phyloP scores from a whole-genome alignment of 92 coral and sea anemone species.

The Diadumene lineata region DNA sequence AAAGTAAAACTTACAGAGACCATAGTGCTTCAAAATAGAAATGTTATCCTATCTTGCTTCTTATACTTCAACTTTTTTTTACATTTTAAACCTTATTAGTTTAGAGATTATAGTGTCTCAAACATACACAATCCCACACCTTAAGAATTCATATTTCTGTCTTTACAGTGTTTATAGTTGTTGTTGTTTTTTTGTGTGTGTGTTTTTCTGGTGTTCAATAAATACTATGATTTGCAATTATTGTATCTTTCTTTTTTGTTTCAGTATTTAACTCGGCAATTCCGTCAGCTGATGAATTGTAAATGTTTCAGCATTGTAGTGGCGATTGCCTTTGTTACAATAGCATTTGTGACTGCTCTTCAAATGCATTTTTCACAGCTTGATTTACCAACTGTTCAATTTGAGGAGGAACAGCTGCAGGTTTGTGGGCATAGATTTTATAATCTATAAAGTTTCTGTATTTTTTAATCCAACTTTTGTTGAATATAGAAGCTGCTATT shows the following conservation, averaged over 20 bases:
- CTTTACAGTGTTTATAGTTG: no score
- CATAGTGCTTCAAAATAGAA: neutral
- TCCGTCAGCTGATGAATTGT: neutral
- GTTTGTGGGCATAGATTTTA: neutral
- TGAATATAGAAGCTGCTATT: no score
- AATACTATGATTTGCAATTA: neutral
- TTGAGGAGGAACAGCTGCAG: neutral
- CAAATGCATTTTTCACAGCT: constrained; percentile 3
- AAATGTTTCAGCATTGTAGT: neutral
- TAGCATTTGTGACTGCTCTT: constrained; percentile 21
- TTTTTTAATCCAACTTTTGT: neutral
- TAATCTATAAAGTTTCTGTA: neutral
- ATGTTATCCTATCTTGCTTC: no score
- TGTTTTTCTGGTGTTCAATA: no score
- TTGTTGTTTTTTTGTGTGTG: no score
- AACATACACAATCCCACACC: no score
- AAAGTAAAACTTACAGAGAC: constrained; percentile 8
- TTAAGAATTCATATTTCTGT: no score
- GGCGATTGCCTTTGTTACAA: neutral
- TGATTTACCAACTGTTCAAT: constrained; percentile 4
- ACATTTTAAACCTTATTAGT: no score
- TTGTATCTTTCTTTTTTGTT: neutral
- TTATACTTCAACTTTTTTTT: no score
- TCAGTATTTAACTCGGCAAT: constrained; percentile 5
- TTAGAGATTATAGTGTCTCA: no score